These are phyloP conservation scores for Ischnura elegans DNA, from an alignment of 2,888 invertebrate species.

Conservation along the genomic window DNA sequence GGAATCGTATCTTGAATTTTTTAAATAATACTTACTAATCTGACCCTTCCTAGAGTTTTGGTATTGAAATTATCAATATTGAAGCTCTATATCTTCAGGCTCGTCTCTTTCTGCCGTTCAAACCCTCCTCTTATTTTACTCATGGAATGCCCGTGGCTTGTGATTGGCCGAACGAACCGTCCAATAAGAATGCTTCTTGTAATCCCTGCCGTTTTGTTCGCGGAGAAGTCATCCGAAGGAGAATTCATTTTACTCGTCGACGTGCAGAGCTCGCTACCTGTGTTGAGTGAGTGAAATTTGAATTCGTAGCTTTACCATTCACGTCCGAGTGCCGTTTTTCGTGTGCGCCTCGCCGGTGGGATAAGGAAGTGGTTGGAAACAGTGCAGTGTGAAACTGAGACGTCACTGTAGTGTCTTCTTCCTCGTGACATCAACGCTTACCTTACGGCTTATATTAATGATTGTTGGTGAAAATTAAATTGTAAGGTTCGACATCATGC, in stretches of 20 bases:
- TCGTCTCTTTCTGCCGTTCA: neutral
- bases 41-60: too few species aligned
- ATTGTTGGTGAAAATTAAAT: too few species aligned
- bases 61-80: too few species aligned
- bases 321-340: neutral
- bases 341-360: neutral
- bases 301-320: constrained; percentile 68
- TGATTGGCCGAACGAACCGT: constrained; percentile 27
- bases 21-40: too few species aligned
- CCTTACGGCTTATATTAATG: neutral
- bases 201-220: neutral
- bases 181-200: constrained; percentile 25
- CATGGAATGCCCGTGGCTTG: neutral
- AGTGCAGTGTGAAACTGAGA: neutral
- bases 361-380: neutral
- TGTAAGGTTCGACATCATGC: neutral
- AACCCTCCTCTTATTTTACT: neutral
- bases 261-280: constrained; percentile 45
- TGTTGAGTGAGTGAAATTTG: constrained; percentile 65
- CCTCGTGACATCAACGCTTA: neutral
- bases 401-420: neutral
- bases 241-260: constrained; percentile 36
- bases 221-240: neutral
- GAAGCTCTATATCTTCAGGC: neutral
- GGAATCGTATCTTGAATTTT: too few species aligned